Percentiles rank a stretch among this genome's conserved stretches.
Conservation (phyloP, 64 coral and sea anemone species). For the Porites australiensis region DNA sequence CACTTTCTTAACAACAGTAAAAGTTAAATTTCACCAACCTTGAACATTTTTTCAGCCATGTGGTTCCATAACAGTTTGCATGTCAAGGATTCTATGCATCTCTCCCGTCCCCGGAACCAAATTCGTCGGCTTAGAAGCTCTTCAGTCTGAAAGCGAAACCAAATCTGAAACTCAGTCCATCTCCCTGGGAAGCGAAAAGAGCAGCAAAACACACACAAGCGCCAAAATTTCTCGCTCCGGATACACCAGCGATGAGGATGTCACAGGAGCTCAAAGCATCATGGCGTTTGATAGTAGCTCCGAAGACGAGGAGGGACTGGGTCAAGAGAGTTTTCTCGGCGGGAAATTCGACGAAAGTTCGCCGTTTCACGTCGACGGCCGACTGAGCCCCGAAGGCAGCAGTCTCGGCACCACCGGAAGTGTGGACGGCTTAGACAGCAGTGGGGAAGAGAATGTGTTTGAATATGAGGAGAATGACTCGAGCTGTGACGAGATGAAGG, state of each 20-base stretch:
- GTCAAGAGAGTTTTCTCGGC: conserved; percentile 73
- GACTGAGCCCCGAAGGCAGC: conserved; percentile 95
- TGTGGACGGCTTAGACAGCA: conserved; percentile 72
- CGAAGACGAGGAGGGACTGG: conserved; percentile 95
- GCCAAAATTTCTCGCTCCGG: conserved; percentile 54
- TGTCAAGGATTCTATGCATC: conserved; percentile 92
- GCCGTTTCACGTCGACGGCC: conserved; percentile 81
- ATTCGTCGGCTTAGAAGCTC: conserved; percentile 70
- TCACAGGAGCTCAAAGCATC: conserved; percentile 79
- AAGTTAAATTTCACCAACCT: background rate
- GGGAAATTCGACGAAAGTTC: conserved; percentile 79
- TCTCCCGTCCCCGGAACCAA: conserved; percentile 87
- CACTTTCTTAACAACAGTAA: too few species aligned
- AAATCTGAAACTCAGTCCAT: conserved; percentile 71
- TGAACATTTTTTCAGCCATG: conserved; percentile 67
- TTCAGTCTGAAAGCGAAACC: conserved; percentile 65
- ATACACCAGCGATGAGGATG: conserved; percentile 84
- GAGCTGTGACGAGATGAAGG: conserved; percentile 84
- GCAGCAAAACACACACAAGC: conserved; percentile 40
- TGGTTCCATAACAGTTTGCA: conserved; percentile 86
- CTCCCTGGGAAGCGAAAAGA: conserved; percentile 56
- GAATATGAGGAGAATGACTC: conserved; percentile 88
- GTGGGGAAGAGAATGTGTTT: conserved; percentile 69
- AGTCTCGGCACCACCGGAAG: conserved; percentile 90
- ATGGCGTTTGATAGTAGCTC: conserved; percentile 99